Evolutionary conservation across 2,797 vertebrate species (phyloP), one percentile per base, ranked within the genome.

Genomic region (Craterocephalus amniculus): DNA sequence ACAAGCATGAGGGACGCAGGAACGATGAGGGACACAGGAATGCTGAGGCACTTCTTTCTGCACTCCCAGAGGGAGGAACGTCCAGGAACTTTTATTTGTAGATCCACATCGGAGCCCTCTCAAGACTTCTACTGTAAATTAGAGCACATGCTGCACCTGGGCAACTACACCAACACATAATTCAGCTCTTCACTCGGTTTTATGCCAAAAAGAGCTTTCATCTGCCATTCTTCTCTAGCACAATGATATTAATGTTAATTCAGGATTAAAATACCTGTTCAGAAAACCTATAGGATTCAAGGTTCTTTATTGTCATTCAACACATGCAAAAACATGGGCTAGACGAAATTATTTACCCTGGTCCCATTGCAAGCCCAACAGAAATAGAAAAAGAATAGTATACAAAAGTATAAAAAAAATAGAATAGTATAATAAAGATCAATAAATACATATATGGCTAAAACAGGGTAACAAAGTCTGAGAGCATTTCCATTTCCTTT

Each of bases 11-110:
- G 61, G 83, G 78, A 81, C 62, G 67, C 63, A 79, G 76, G 75
- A 84, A 81, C 68, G 65, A 59, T n/a, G 48, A 70, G 61, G 83
- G 78, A 80, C 63, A 63, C 62, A 78, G 76, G 75, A 84, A 81
- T 67, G 67, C 63, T 45, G 58, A 63, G 57, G 58, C 69, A 62
- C 34, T 70, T 86, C 82, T 90, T 87, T 87, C 88, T 85, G 78
- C 38, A 67, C 63, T 75, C 58, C 40, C 20, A 59, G 79, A 67
- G 63, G 51, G 52, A 76, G 80, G 63, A 74, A 76, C 51, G 61
- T 75, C 66, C 58, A 67, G 57, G 71, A 72, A 69, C 22, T 70
- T 81, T 83, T 81, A 79, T 73, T 75, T 83, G 78, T 76, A 52
- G 62, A 69, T 79, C 68, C 38, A 71, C 18, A 26, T 65, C 49